Base-by-base conservation (phyloP, 1,140 invertebrate species). In the Euura lappo region DNA sequence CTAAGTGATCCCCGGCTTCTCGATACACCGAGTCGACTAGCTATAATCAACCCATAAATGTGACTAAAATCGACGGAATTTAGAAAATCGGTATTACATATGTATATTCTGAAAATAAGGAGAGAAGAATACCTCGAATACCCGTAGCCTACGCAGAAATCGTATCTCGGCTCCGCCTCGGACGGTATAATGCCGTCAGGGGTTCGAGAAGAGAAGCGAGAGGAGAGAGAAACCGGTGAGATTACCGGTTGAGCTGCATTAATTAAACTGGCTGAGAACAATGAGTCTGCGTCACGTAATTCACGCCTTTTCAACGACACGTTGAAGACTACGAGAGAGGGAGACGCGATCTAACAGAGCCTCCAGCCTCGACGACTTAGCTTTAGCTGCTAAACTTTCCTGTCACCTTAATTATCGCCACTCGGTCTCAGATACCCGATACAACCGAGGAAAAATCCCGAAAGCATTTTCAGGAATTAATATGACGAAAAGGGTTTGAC, bases 1-100 rank as follows among this genome's bases (percentile, higher is more conserved):
- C 82, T 84, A 85, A 86, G 86, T 85, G 85, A 87, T 86, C 84
- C 83, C 79, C 81, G 71, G 51, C 10, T 60, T 11, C 51, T 3
- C 51, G 51, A 28, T 28, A 28, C 28, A 28, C 28, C 28, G 28
- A 28, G 28, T 28, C 28, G 28, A 28, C 28, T 28, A 28, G 28
- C 28, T 28, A 28, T 28, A 28, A 28, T 28, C 28, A 28, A 28
- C 1, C 28, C 28, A 28, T 28, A 60, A 60, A 8, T 51, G 47
- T 11, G 11, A 11, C 6, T 51, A 51, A 51, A 51, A 51, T 28
- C 28, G 28, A 51, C 47, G 11, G 1, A 1, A 6, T 51, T n/a
- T n/a, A n/a, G n/a, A 51, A 51, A 51, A 51, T 28, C 28, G 28
- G 28, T 28, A 28, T 28, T 28, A n/a, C n/a, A n/a, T n/a, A 28